Base-by-base conservation (phyloP, 1,140 invertebrate species). In the Lamellibrachia luymesi region DNA sequence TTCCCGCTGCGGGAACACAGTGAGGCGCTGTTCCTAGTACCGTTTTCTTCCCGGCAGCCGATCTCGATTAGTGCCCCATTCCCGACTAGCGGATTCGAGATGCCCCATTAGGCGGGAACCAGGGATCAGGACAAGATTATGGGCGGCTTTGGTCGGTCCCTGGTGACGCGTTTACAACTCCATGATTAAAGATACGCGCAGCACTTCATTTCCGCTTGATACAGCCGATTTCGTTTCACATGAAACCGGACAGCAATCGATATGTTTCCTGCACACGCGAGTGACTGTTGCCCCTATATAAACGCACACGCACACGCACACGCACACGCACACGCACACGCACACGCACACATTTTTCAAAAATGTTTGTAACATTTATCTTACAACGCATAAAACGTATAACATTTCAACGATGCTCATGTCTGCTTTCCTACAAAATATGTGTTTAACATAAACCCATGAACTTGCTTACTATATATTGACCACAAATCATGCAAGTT, bases 51-150 rank as follows among this genome's bases (percentile, higher is more conserved):
- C 64, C 64, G 64, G 64, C 64, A 80, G 64, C 64, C 64, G 64
- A 80, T 22, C 64, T 80, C 64, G 64, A 80, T 80, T 80, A 80
- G 64, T 80, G 64, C 17, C 64, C 64, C 64, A 80, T 80, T 80
- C 64, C 64, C 64, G 13, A 22, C 64, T 80, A 80, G 64, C 64
- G 64, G 64, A 80, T 80, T 80, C 64, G 64, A 4, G 64, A 80
- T 80, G 64, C 64, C 13, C 64, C 64, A 80, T 80, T 80, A 80
- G 64, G 64, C 64, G 64, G 13, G 64, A 80, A 80, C 13, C 0
- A 80, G 64, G 64, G 64, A 80, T 80, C 64, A 80, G 25, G 64
- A 80, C 64, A 80, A 80, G 64, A 80, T 80, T 80, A 80, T 80
- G 64, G 64, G 8, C 64, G 64, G 64, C 64, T 80, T 80, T 80